These are phyloP conservation scores for Lasiurus cinereus DNA, from an alignment of 2,113 vertebrate species.

Conservation along the genomic window DNA sequence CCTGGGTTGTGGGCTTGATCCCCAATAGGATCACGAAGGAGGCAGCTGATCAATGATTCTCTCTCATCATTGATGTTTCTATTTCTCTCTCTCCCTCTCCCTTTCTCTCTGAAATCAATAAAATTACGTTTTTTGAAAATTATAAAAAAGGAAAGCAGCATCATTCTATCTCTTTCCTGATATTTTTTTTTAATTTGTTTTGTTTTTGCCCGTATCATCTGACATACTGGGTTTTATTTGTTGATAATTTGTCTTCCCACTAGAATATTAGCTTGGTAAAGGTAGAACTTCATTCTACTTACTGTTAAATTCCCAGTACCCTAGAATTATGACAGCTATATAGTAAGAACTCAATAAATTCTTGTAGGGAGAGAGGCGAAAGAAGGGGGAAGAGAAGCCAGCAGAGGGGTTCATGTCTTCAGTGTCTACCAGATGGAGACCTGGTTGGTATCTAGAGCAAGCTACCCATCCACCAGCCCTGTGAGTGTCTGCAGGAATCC, in stretches of 20 bases:
- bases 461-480: not conserved
- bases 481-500: not conserved
- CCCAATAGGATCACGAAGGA: too few species aligned
- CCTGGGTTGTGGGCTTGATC: too few species aligned
- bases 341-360: not conserved
- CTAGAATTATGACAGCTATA: not conserved
- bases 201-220: not conserved
- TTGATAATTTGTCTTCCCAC: conserved; percentile 41
- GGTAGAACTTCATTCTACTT: not conserved
- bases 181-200: not conserved
- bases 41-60: too few species aligned
- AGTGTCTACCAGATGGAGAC: not conserved
- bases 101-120: too few species aligned
- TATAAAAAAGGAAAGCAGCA: not conserved
- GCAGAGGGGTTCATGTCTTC: not conserved
- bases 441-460: not conserved
- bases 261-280: not conserved
- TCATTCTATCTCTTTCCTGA: not conserved
- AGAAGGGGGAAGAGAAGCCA: not conserved
- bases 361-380: not conserved
- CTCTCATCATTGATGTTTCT: too few species aligned
- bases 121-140: too few species aligned
- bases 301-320: not conserved
- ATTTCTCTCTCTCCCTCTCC: too few species aligned
- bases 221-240: not conserved